Conservation (phyloP, 2,797 vertebrate genomes). For the Acanthornis magna region DNA sequence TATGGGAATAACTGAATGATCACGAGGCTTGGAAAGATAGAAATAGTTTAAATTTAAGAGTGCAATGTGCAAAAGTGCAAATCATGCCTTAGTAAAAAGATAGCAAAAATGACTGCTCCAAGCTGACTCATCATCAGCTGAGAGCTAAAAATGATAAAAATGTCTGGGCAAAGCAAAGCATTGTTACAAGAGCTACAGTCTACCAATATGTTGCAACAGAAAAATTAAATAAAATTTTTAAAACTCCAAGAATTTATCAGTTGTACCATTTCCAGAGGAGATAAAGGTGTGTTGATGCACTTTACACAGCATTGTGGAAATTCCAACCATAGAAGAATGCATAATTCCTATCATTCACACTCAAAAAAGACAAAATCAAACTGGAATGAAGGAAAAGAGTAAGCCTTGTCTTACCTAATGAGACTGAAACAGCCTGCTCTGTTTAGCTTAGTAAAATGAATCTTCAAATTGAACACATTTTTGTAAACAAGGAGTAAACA, state of each 20-base stretch:
- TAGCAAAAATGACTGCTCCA: slow-evolving; percentile 17
- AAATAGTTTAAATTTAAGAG: slow-evolving; percentile 14
- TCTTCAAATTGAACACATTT: neutral
- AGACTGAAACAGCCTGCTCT: neutral
- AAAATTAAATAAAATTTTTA: neutral
- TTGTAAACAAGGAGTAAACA: neutral
- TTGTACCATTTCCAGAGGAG: neutral
- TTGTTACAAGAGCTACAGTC: neutral
- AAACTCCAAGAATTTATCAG: neutral
- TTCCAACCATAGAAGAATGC: neutral
- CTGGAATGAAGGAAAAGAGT: neutral
- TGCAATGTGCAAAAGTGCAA: neutral
- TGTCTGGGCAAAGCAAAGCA: neutral
- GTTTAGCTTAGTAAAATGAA: neutral
- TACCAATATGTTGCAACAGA: neutral
- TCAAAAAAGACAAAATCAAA: neutral
- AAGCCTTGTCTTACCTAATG: neutral
- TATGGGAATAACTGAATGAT: neutral
- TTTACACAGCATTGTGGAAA: neutral
- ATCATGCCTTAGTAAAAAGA: slow-evolving; percentile 26
- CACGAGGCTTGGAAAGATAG: neutral
- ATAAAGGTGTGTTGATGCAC: neutral
- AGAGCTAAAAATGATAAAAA: slow-evolving; percentile 56
- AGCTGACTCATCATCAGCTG: slow-evolving; percentile 58
- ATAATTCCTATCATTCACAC: neutral